These are phyloP conservation scores for Trichoplusia ni DNA, from an alignment of 1,140 invertebrate species.

Conservation along the genomic window DNA sequence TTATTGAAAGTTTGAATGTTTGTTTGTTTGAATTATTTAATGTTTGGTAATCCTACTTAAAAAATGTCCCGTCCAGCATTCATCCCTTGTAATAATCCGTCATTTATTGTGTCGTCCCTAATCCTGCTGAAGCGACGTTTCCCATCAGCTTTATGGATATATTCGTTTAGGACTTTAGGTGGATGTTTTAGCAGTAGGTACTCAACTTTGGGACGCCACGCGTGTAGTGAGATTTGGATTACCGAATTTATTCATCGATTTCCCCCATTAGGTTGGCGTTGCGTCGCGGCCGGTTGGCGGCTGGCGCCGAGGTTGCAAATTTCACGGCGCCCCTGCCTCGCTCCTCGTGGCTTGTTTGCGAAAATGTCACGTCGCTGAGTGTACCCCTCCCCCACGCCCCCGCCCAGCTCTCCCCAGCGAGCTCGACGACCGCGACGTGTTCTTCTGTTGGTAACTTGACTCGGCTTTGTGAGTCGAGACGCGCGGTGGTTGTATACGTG, in stretches of 20 bases:
- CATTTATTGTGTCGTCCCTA: not conserved
- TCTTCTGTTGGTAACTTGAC: constrained; percentile 52
- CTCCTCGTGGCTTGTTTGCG: constrained; percentile 64
- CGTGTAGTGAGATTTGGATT: constrained; percentile 35
- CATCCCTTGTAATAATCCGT: not conserved
- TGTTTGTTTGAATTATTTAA: no score
- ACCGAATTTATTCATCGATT: constrained; percentile 64
- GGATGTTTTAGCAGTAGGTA: constrained; percentile 32
- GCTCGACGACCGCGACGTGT: constrained; percentile 46
- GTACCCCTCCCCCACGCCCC: constrained; percentile 39
- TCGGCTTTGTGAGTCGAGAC: constrained; percentile 40
- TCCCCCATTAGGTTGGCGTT: constrained; percentile 41
- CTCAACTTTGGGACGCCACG: constrained; percentile 34
- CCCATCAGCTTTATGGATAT: not conserved
- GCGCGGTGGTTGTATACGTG: constrained; percentile 40
- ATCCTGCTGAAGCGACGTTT: not conserved
- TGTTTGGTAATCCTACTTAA: no score
- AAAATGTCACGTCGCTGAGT: constrained; percentile 68
- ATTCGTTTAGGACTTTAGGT: constrained; percentile 3
- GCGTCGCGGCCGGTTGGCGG: constrained; percentile 43
- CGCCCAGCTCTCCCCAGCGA: constrained; percentile 24
- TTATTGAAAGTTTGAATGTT: no score
- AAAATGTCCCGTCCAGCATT: no score
- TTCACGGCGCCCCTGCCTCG: constrained; percentile 52
- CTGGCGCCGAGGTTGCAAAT: constrained; percentile 65